Evolutionary conservation across 2,113 vertebrate genomes (phyloP), one percentile per base, ranked within the genome.

Genomic region (Chamaea fasciata): DNA sequence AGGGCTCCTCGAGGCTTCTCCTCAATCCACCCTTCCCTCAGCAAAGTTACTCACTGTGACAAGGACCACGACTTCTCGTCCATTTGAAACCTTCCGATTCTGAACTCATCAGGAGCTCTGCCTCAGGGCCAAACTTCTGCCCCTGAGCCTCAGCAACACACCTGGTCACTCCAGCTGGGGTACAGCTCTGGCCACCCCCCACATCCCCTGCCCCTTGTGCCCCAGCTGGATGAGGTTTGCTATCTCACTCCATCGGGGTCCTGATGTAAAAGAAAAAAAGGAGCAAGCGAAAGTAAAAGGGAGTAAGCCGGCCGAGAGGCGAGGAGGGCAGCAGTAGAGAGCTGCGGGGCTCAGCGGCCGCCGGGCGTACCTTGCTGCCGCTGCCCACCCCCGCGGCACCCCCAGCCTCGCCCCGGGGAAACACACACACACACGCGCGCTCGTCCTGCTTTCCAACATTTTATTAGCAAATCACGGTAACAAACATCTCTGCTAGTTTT

Each of bases 391-490:
- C 19, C 52, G 27, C 6, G n/a, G 27, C 13, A 44, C 31, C 19
- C 42, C 0, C 22, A 7, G 17, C 55, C 3, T 10, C 76, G 9
- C 30, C 9, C 7, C 28, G 5, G 13, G n/a, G 5, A 69, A 39
- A 53, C 27, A 71, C 13, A 42, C 7, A 64, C 42, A 35, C 19
- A 27, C 46, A 2, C 21, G n/a, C n/a, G n/a, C n/a, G n/a, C n/a
- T 2, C 4, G 4, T 15, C 30, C 39, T 7, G 22, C 69, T 73
- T 64, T 13, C 30, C 39, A 39, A 46, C 18, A 6, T 71, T 96
- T 94, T 96, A 96, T 96, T 95, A 76, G 70, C 69, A 85, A 84
- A 68, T 80, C 83, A 65, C 18, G 37, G 3, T 5, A 46, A 69
- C 77, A 89, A 87, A 71, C 28, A 12, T 3, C 18, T 42, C 11